phyloP scores from a whole-genome alignment of 1,140 invertebrate genomes.

The Helicorthomorpha holstii region DNA sequence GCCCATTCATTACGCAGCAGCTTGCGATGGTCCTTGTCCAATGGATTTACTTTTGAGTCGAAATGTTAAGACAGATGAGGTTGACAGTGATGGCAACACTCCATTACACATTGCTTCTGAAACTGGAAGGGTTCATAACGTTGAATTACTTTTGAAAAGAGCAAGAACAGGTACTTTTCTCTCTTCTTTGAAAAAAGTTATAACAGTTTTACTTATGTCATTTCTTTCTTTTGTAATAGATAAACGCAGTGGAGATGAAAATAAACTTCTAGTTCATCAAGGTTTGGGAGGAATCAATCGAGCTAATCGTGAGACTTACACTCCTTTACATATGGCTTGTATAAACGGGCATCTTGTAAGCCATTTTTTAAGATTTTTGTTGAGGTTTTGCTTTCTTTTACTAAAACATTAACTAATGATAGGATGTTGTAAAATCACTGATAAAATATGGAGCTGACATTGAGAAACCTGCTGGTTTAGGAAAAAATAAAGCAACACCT shows the following conservation, averaged over 20 bases:
- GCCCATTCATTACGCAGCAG: conserved; percentile 35
- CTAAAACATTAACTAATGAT: background rate
- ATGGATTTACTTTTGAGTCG: conserved; percentile 27
- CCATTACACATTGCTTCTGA: conserved; percentile 29
- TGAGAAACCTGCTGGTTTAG: conserved; percentile 25
- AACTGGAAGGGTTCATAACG: conserved; percentile 28
- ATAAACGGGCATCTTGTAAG: conserved; percentile 22
- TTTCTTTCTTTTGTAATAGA: conserved; percentile 1
- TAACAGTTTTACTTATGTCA: conserved; percentile 1
- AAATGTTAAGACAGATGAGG: conserved; percentile 18
- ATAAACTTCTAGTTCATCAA: conserved; percentile 10
- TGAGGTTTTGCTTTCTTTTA: background rate
- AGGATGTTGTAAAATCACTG: conserved; percentile 26
- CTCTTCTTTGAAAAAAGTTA: background rate
- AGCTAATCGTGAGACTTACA: conserved; percentile 16
- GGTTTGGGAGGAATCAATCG: conserved; percentile 23
- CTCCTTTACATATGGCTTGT: conserved; percentile 15
- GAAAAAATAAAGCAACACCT: conserved; percentile 28
- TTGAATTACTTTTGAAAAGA: conserved; percentile 27
- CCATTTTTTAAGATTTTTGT: background rate
- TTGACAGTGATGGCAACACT: conserved; percentile 26
- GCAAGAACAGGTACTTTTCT: conserved; percentile 3
- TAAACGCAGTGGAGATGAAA: background rate
- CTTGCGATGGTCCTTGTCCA: conserved; percentile 28
- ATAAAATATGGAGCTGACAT: conserved; percentile 27